phyloP scores from a whole-genome alignment of 2,113 vertebrate genomes.

The Danionella cerebrum region DNA sequence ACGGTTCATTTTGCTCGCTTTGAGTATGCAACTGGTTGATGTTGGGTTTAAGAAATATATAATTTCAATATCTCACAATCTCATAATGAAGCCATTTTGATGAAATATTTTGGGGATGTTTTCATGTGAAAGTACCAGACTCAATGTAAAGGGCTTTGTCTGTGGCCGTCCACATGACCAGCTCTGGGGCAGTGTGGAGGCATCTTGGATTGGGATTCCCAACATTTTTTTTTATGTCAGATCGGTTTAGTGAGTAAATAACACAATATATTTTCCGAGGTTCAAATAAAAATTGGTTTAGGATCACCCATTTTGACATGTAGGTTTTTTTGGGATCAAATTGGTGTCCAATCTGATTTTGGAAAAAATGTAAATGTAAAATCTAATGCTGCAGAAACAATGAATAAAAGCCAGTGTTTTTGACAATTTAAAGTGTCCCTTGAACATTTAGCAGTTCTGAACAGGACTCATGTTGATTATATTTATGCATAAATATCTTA shows the following conservation, averaged over 20 bases:
- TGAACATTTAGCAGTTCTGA: too few species aligned
- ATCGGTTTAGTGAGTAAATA: background rate
- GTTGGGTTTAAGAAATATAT: background rate
- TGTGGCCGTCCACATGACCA: background rate
- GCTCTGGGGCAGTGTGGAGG: background rate
- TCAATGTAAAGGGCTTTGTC: constrained; percentile 2
- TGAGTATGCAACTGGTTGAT: background rate
- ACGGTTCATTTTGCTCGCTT: background rate
- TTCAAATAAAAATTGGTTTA: too few species aligned
- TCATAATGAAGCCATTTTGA: background rate
- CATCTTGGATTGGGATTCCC: constrained; percentile 2
- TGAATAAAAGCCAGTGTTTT: too few species aligned
- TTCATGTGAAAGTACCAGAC: background rate
- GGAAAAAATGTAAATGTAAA: too few species aligned
- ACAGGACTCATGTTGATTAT: too few species aligned
- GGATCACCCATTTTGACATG: too few species aligned
- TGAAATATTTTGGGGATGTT: background rate
- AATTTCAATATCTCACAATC: background rate
- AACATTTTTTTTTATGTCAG: background rate
- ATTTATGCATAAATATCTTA: too few species aligned
- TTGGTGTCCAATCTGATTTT: too few species aligned
- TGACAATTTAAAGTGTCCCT: too few species aligned
- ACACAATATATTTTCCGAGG: background rate
- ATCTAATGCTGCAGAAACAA: too few species aligned
- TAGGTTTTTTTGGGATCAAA: too few species aligned